These are phyloP conservation scores for Adoxophyes honmai DNA, from an alignment of 1,140 invertebrate genomes.

Conservation along the genomic window DNA sequence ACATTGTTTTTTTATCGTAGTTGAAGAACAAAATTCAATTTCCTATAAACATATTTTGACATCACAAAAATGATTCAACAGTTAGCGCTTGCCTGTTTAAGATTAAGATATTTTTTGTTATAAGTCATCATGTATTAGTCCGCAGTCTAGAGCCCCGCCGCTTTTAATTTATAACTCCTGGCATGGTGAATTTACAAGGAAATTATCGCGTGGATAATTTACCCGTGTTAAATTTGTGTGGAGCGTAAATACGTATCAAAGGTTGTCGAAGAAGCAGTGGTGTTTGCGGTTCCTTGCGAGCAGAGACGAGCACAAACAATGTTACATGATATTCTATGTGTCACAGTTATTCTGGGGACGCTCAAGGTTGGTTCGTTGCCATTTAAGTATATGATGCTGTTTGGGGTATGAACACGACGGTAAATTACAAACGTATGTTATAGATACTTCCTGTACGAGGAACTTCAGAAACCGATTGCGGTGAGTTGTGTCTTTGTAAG, in stretches of 20 bases:
- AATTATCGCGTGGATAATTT: slow-evolving; percentile 64
- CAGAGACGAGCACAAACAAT: not conserved
- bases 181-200: slow-evolving; percentile 44
- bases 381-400: no score
- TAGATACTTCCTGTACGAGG: no score
- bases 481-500: no score
- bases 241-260: slow-evolving; percentile 38
- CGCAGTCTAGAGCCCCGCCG: no score
- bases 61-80: no score
- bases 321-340: not conserved
- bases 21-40: slow-evolving; percentile 2
- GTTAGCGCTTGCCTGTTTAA: no score
- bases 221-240: slow-evolving; percentile 35
- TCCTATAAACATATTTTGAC: not conserved
- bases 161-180: slow-evolving; percentile 21
- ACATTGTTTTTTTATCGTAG: not conserved
- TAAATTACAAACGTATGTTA: no score
- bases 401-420: no score
- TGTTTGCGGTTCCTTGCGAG: not conserved
- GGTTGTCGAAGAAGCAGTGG: not conserved
- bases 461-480: no score
- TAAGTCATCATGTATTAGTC: no score
- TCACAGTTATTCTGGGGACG: not conserved
- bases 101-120: no score
- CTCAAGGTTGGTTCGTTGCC: slow-evolving; percentile 7